Conservation (phyloP, 2,113 vertebrate species). For the Myrmecophaga tridactyla region DNA sequence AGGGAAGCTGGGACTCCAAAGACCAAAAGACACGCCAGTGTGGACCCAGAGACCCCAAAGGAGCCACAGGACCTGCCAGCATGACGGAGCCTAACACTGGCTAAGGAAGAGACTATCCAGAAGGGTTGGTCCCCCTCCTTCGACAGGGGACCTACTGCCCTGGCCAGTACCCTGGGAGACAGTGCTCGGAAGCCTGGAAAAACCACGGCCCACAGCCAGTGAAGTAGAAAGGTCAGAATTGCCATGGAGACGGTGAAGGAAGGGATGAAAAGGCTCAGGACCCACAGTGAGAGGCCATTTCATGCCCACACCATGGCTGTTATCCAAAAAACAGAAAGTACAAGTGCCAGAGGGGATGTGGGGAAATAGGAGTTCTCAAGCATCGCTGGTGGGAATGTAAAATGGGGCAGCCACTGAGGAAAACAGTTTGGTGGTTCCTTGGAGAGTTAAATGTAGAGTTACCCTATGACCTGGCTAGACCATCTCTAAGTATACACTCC, state of each 20-base stretch:
- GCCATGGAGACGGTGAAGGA: not conserved
- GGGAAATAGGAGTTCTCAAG: no score
- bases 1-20: not conserved
- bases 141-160: not conserved
- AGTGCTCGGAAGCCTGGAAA: not conserved
- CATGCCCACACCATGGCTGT: no score
- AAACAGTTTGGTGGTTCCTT: no score
- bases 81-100: not conserved
- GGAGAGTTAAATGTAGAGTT: no score
- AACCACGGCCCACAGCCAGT: not conserved
- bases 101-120: not conserved
- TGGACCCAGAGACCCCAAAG: not conserved
- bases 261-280: not conserved
- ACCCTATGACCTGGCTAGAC: no score
- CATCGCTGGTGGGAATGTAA: no score
- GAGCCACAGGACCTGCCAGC: not conserved
- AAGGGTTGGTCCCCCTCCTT: not conserved
- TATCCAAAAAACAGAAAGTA: no score
- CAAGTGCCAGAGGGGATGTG: no score
- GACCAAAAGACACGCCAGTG: no score
- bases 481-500: no score
- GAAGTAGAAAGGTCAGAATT: not conserved
- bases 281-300: no score
- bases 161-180: not conserved
- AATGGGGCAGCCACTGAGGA: no score